These are phyloP conservation scores for Drosophila lini DNA, from an alignment of 1,140 invertebrate species.

Conservation along the genomic window DNA sequence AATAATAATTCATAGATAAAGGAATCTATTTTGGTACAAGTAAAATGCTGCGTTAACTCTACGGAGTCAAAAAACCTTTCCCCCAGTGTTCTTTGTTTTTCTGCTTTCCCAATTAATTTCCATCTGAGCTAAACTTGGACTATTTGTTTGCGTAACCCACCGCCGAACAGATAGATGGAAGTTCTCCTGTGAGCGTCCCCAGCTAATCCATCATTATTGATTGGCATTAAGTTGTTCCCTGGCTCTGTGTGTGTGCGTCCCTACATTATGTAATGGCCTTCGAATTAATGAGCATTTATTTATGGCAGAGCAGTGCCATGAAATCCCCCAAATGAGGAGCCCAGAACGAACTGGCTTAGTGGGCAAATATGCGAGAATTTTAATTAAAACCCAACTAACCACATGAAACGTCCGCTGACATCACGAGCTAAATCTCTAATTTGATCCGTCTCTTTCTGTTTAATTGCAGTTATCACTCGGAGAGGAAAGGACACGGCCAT, in stretches of 20 bases:
- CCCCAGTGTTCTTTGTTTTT: conserved; percentile 4
- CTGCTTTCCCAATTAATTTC: conserved; percentile 62
- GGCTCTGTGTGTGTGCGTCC: conserved; percentile 10
- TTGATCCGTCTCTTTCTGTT: conserved; percentile 16
- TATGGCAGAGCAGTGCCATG: conserved; percentile 32
- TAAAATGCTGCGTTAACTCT: too few species aligned
- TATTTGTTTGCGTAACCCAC: conserved; percentile 62
- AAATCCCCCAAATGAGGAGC: conserved; percentile 19
- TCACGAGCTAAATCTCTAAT: conserved; percentile 15
- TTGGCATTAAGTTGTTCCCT: conserved; percentile 65
- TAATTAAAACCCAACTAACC: conserved; percentile 59
- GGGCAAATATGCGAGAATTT: conserved; percentile 48
- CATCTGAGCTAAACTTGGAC: conserved; percentile 53
- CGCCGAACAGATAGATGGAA: conserved; percentile 9
- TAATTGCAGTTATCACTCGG: conserved; percentile 60
- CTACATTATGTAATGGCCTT: conserved; percentile 59
- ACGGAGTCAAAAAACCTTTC: background rate
- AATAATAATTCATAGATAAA: background rate
- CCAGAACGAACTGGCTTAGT: conserved; percentile 35
- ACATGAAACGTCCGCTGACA: conserved; percentile 28
- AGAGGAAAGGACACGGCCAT: conserved; percentile 24
- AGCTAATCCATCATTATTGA: conserved; percentile 82
- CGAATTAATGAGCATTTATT: conserved; percentile 70
- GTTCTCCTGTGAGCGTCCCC: conserved; percentile 34
- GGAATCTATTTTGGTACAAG: background rate